A percentile compares a stretch with the other conserved stretches of the same genome.
These are phyloP conservation scores for Catharus fuscescens DNA, from an alignment of 2,113 vertebrate species.

Conservation along the genomic window DNA sequence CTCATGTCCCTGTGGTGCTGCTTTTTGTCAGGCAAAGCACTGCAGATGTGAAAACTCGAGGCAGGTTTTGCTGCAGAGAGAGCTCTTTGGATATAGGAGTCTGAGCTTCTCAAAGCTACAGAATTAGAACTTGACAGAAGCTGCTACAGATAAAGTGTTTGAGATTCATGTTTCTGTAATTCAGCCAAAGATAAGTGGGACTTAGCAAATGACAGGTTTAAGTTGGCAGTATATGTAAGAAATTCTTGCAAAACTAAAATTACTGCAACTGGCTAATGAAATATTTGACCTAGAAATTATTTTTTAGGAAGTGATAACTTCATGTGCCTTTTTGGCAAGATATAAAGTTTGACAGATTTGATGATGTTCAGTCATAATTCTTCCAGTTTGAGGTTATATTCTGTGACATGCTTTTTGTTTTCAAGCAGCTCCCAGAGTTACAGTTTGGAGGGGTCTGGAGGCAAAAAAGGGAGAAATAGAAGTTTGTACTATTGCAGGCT, in stretches of 20 bases:
- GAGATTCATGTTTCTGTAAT: neutral
- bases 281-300: neutral
- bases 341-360: neutral
- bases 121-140: neutral
- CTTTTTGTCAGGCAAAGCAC: slow-evolving; percentile 6
- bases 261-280: neutral
- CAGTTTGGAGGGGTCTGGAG: neutral
- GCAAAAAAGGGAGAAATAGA: neutral
- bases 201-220: neutral
- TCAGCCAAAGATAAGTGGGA: neutral
- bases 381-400: neutral
- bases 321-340: neutral
- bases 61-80: neutral
- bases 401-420: neutral
- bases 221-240: neutral
- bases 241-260: neutral
- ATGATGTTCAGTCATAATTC: neutral
- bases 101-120: neutral
- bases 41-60: neutral
- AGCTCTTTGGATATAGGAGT: neutral
- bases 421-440: neutral
- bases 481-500: neutral
- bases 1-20: neutral
- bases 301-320: neutral
- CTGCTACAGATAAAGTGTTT: neutral